These are phyloP conservation scores for Toxostoma redivivum DNA, from an alignment of 2,113 vertebrate species.

Conservation along the genomic window DNA sequence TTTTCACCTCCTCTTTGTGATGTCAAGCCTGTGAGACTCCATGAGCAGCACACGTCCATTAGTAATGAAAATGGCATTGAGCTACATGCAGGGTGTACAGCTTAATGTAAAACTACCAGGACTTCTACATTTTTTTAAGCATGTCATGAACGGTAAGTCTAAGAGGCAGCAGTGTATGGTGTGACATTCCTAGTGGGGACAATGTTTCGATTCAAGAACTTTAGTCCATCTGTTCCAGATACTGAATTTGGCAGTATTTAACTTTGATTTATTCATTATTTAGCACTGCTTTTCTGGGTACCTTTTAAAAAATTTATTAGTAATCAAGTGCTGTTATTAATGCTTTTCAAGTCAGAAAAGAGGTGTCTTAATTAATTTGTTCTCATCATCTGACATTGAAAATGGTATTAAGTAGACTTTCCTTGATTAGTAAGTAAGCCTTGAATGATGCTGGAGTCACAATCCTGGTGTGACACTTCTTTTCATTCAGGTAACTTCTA, in stretches of 20 bases:
- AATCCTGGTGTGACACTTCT: background rate
- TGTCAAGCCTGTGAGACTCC: background rate
- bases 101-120: background rate
- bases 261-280: background rate
- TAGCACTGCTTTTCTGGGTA: background rate
- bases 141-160: background rate
- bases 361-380: background rate
- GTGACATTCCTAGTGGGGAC: background rate
- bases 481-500: background rate
- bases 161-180: background rate
- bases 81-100: background rate
- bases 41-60: accelerated
- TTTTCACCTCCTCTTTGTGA: background rate
- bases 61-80: background rate
- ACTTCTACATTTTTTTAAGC: background rate
- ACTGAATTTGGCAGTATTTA: background rate
- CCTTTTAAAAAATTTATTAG: background rate
- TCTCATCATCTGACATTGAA: background rate
- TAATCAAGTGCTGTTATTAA: background rate
- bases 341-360: background rate
- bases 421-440: background rate
- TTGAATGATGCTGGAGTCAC: background rate
- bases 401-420: background rate
- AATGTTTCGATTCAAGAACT: background rate
- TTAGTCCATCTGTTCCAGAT: background rate